Percentiles rank a stretch among this genome's conserved stretches.
Conservation (phyloP, 1,140 invertebrate genomes). For the Drosophila ambigua region DNA sequence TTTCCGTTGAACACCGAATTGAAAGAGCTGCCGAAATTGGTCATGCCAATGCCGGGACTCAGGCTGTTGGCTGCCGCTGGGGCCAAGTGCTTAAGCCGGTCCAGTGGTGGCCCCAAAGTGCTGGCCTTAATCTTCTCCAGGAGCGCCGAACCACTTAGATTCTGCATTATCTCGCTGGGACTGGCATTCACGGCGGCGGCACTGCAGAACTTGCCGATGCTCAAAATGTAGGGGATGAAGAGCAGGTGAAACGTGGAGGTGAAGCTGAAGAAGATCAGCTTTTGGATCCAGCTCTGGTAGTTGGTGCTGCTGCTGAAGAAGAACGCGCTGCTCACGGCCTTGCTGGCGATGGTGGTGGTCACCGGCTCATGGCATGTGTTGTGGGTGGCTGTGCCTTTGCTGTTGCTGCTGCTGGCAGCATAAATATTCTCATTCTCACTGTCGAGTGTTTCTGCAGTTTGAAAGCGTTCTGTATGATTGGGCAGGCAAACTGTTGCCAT, state of each 20-base stretch:
- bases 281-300: conserved; percentile 73
- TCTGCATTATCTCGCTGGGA: conserved; percentile 62
- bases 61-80: conserved; percentile 67
- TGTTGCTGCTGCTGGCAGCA: conserved; percentile 11
- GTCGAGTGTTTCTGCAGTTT: not conserved
- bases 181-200: conserved; percentile 66
- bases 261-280: conserved; percentile 81
- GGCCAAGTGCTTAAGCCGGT: conserved; percentile 48
- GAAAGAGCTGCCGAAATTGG: conserved; percentile 38
- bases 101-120: conserved; percentile 62
- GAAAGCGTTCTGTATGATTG: conserved; percentile 19
- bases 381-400: not conserved
- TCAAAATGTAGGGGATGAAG: conserved; percentile 70
- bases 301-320: conserved; percentile 71
- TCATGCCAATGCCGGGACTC: conserved; percentile 31
- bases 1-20: conserved; percentile 59
- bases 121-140: conserved; percentile 60
- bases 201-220: conserved; percentile 78
- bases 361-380: conserved; percentile 3
- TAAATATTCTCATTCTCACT: conserved; percentile 15
- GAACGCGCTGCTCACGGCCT: conserved; percentile 27
- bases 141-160: conserved; percentile 57
- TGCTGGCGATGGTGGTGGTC: not conserved
- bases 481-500: conserved; percentile 47
- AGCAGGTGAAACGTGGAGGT: conserved; percentile 72